Conservation (phyloP, 2,888 invertebrate genomes). For the Papilio elwesi region DNA sequence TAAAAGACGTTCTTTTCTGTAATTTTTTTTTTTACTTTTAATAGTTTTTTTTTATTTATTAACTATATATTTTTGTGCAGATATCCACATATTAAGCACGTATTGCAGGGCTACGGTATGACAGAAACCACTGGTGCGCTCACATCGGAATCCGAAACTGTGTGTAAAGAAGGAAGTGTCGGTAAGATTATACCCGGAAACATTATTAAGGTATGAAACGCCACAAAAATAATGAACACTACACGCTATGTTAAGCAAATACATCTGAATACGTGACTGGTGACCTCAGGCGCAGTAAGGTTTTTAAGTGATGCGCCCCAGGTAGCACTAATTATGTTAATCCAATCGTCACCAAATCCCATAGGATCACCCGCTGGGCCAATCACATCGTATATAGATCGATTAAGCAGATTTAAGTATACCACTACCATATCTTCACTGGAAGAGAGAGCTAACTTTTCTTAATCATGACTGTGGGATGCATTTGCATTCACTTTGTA, state of each 20-base stretch:
- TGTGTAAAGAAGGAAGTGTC: constrained; percentile 61
- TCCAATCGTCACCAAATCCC: too few relatives aligned
- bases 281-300: too few relatives aligned
- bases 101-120: constrained; percentile 72
- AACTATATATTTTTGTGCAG: constrained; percentile 47
- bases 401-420: not conserved
- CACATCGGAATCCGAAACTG: constrained; percentile 54
- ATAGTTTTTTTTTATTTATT: not conserved
- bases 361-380: too few relatives aligned
- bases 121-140: constrained; percentile 64
- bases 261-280: too few relatives aligned
- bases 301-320: too few relatives aligned
- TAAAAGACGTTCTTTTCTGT: too few relatives aligned
- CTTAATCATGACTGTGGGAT: not conserved
- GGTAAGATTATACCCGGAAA: constrained; percentile 58
- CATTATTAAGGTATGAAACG: constrained; percentile 54
- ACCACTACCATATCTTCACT: not conserved
- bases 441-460: not conserved
- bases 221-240: too few relatives aligned
- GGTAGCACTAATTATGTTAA: too few relatives aligned
- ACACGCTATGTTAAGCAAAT: too few relatives aligned
- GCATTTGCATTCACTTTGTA: not conserved
- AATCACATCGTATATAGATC: too few relatives aligned
- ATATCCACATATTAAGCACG: constrained; percentile 55
- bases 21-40: too few relatives aligned